phyloP scores from a whole-genome alignment of 1,140 invertebrate genomes.

The Rhynchophorus ferrugineus region DNA sequence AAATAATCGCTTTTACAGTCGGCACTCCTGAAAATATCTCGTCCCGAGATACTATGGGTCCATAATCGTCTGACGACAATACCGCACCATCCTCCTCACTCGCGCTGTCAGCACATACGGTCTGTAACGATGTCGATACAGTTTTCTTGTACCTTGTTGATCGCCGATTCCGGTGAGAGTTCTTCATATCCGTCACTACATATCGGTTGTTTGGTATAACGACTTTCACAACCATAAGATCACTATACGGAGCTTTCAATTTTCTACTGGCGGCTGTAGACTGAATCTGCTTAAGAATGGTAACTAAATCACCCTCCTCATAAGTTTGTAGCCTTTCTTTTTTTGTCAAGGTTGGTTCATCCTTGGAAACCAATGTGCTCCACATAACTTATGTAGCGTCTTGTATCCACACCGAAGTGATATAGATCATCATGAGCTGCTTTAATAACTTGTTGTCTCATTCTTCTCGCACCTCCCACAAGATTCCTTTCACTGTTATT shows the following conservation, averaged over 20 bases:
- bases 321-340: neutral
- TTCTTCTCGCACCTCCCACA: slow-evolving; percentile 34
- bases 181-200: slow-evolving; percentile 2
- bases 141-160: slow-evolving; percentile 6
- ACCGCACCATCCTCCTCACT: neutral
- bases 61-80: neutral
- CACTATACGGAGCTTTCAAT: neutral
- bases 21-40: neutral
- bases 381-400: neutral
- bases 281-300: neutral
- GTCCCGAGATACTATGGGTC: neutral
- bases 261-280: neutral
- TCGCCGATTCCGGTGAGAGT: neutral
- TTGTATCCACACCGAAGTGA: neutral
- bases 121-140: neutral
- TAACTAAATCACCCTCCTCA: neutral
- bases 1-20: neutral
- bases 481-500: slow-evolving; percentile 25
- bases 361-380: neutral
- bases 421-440: slow-evolving; percentile 23
- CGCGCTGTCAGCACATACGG: neutral
- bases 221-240: neutral
- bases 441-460: slow-evolving; percentile 31
- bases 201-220: slow-evolving; percentile 4
- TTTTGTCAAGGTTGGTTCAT: neutral